Conservation (phyloP, 1,140 invertebrate species). For the Drosophila suzukii region DNA sequence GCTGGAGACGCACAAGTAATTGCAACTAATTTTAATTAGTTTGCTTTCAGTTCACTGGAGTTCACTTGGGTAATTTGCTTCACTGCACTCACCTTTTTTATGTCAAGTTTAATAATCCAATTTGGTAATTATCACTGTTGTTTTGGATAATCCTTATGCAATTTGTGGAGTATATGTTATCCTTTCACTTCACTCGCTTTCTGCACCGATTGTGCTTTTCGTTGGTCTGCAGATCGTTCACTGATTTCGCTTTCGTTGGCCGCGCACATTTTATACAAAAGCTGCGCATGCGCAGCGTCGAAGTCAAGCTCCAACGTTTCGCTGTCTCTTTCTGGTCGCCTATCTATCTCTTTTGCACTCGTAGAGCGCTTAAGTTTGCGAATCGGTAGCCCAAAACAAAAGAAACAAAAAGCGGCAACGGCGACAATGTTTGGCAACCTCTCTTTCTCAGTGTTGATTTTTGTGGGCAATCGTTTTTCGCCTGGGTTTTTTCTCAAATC, state of each 20-base stretch:
- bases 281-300: constrained; percentile 60
- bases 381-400: constrained; percentile 76
- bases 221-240: constrained; percentile 70
- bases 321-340: constrained; percentile 8
- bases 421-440: constrained; percentile 58
- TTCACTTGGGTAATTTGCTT: constrained; percentile 19
- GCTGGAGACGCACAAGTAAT: not conserved
- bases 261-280: constrained; percentile 76
- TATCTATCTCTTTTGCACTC: constrained; percentile 10
- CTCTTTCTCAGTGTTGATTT: constrained; percentile 27
- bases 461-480: constrained; percentile 44
- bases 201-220: constrained; percentile 52
- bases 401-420: constrained; percentile 36
- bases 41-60: constrained; percentile 20
- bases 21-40: constrained; percentile 22
- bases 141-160: constrained; percentile 69
- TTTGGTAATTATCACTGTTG: constrained; percentile 12
- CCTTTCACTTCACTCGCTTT: constrained; percentile 68
- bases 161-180: constrained; percentile 39
- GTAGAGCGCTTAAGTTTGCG: constrained; percentile 34
- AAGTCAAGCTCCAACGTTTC: constrained; percentile 30
- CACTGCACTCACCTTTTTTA: constrained; percentile 61
- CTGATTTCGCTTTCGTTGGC: constrained; percentile 79
- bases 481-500: constrained; percentile 26
- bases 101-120: constrained; percentile 57